These are phyloP conservation scores for Opisthocomus hoazin DNA, from an alignment of 2,113 vertebrate species.

Conservation along the genomic window DNA sequence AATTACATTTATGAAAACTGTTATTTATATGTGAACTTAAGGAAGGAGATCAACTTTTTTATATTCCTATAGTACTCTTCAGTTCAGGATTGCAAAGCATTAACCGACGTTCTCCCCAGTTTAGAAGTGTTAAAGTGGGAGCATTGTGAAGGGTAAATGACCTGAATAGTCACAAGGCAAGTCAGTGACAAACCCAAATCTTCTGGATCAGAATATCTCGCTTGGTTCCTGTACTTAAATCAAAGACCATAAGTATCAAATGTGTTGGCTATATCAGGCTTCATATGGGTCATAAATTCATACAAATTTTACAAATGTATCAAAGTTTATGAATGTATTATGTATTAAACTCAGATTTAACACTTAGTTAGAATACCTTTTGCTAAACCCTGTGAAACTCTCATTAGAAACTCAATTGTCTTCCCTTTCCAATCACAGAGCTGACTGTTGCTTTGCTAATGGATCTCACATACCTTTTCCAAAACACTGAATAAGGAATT, in stretches of 20 bases:
- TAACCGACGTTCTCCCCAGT: fast-evolving
- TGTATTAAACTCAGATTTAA: not conserved
- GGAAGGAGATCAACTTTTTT: not conserved
- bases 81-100: not conserved
- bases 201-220: not conserved
- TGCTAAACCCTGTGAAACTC: not conserved
- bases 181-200: not conserved
- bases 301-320: not conserved
- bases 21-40: not conserved
- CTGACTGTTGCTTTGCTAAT: not conserved
- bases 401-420: not conserved
- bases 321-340: not conserved
- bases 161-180: not conserved
- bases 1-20: not conserved
- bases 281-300: not conserved
- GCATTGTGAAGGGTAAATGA: not conserved
- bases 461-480: not conserved
- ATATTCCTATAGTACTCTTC: not conserved
- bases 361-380: not conserved
- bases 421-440: not conserved
- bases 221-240: not conserved
- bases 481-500: not conserved
- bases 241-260: not conserved
- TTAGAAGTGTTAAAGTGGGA: not conserved
- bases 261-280: not conserved